These are phyloP conservation scores for Alectura lathami DNA, from an alignment of 2,113 vertebrate species.

Conservation along the genomic window DNA sequence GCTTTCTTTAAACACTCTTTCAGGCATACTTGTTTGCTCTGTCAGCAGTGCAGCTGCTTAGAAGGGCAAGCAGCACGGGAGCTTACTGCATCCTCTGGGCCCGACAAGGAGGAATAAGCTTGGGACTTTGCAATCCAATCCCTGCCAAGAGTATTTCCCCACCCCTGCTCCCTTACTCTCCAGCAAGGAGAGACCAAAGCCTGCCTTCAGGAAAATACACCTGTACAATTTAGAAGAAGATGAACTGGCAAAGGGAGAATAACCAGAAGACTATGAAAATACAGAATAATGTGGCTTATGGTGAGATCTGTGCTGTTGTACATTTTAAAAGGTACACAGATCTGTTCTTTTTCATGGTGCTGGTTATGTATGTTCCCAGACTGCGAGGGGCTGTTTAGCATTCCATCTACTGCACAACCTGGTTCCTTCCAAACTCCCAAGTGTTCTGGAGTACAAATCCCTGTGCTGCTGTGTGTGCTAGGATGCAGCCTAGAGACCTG, in stretches of 20 bases:
- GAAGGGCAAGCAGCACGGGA: not conserved
- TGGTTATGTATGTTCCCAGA: not conserved
- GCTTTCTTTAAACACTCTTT: conserved; percentile 35
- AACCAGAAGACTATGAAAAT: conserved; percentile 25
- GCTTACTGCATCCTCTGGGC: not conserved
- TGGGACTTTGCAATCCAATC: not conserved
- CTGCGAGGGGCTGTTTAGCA: not conserved
- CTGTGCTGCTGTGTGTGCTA: not conserved
- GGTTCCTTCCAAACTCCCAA: not conserved
- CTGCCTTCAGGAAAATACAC: not conserved
- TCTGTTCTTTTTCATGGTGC: not conserved
- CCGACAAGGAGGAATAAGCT: not conserved
- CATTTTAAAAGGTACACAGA: not conserved
- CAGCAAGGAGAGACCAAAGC: conserved; percentile 42
- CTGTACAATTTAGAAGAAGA: conserved; percentile 7
- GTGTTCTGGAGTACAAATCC: not conserved
- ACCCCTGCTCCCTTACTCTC: not conserved
- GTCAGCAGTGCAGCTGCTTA: conserved; percentile 27
- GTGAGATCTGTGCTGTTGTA: not conserved
- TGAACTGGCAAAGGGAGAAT: conserved; percentile 1
- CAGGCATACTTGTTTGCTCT: conserved; percentile 39
- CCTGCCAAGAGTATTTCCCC: not conserved
- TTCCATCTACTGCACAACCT: not conserved
- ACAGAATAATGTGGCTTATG: not conserved
- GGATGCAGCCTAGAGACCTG: accelerated